Evolutionary conservation across 1,140 invertebrate genomes (phyloP).

Genomic region (Rhynchophorus ferrugineus): DNA sequence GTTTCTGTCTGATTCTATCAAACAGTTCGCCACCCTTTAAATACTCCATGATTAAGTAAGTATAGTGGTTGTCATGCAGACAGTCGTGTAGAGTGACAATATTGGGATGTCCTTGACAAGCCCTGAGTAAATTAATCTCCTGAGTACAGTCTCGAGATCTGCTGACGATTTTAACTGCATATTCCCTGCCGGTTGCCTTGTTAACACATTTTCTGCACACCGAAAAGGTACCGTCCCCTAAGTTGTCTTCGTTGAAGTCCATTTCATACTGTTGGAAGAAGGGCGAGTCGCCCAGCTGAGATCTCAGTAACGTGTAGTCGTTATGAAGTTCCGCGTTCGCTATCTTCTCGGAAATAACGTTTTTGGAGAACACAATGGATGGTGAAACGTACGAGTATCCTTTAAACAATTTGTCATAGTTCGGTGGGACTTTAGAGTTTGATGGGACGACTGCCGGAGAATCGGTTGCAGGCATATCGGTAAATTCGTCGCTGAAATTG

Average conservation of each 20-base stretch:
- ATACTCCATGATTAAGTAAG: conserved; percentile 82
- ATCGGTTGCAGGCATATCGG: conserved; percentile 78
- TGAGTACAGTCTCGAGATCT: conserved; percentile 65
- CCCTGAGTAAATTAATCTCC: conserved; percentile 70
- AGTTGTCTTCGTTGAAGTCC: conserved; percentile 54
- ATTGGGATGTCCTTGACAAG: conserved; percentile 81
- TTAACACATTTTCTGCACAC: conserved; percentile 80
- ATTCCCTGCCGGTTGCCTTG: conserved; percentile 56
- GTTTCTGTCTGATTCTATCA: conserved; percentile 53
- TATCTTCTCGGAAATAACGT: conserved; percentile 58
- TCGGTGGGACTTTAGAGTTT: conserved; percentile 75
- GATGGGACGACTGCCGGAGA: conserved; percentile 82
- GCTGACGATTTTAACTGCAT: conserved; percentile 87
- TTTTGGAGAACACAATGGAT: conserved; percentile 80
- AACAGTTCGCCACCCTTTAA: conserved; percentile 84
- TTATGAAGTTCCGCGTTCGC: conserved; percentile 35
- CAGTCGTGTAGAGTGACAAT: conserved; percentile 81
- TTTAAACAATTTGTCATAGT: conserved; percentile 82
- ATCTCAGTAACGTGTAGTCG: conserved; percentile 34
- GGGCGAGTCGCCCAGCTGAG: conserved; percentile 59
- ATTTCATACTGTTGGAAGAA: conserved; percentile 84
- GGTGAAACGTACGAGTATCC: conserved; percentile 94
- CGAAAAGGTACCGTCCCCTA: conserved; percentile 86
- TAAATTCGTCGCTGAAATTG: conserved; percentile 96
- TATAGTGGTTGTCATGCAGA: conserved; percentile 69